phyloP scores from a whole-genome alignment of 2,797 vertebrate genomes.

The Anolis apletophallus region DNA sequence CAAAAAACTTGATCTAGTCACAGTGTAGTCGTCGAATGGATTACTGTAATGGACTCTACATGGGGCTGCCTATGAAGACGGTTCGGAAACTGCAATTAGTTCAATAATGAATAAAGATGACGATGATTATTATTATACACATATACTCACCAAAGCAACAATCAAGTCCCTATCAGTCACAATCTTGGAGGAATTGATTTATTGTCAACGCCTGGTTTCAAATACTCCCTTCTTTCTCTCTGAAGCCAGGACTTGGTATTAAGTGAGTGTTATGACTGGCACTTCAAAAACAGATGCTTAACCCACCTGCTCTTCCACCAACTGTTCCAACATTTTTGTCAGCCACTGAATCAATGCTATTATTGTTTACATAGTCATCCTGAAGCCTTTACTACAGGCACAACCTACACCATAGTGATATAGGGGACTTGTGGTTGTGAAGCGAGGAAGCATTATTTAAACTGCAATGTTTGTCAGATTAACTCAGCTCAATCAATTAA shows the following conservation, averaged over 20 bases:
- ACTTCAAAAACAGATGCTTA: constrained; percentile 28
- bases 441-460: not conserved
- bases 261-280: not conserved
- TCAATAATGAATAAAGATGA: too few relatives aligned
- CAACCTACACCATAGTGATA: not conserved
- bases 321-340: constrained; percentile 28
- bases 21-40: too few relatives aligned
- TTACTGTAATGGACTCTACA: too few relatives aligned
- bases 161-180: not conserved
- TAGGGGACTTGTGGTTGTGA: not conserved
- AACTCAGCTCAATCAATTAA: not conserved
- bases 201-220: not conserved
- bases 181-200: not conserved
- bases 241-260: not conserved
- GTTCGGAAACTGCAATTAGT: too few relatives aligned
- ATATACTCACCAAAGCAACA: not conserved
- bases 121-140: too few relatives aligned
- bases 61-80: too few relatives aligned
- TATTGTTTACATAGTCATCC: constrained; percentile 4
- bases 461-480: not conserved
- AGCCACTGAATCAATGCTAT: constrained; percentile 19
- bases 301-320: constrained; percentile 31
- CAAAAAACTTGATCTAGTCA: too few relatives aligned
- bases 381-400: not conserved
- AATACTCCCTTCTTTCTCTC: not conserved